These are phyloP conservation scores for Myanophis thanlyinensis DNA, from an alignment of 2,113 vertebrate genomes.

Conservation along the genomic window DNA sequence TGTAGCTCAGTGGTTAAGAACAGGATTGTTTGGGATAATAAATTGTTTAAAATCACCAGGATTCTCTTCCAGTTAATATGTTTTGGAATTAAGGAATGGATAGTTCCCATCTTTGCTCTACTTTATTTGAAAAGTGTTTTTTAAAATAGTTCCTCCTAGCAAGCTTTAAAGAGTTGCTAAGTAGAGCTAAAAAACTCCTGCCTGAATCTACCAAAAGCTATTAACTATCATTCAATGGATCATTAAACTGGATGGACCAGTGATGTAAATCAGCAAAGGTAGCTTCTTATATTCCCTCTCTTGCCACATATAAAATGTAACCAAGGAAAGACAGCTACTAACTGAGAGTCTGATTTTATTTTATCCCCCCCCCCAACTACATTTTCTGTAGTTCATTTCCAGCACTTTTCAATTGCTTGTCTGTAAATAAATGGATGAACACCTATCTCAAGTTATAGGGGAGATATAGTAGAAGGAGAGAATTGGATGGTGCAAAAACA, in stretches of 20 bases:
- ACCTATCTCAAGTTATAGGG: neutral
- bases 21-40: neutral
- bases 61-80: neutral
- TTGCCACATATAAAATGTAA: neutral
- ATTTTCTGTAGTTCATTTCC: neutral
- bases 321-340: neutral
- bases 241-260: neutral
- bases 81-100: accelerated
- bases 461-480: neutral
- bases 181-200: neutral
- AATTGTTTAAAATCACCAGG: neutral
- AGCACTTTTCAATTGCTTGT: neutral
- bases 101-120: neutral
- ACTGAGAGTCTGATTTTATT: neutral
- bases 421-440: neutral
- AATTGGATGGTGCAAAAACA: neutral
- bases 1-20: neutral
- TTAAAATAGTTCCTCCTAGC: neutral
- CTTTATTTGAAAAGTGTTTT: neutral
- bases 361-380: neutral
- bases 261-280: neutral
- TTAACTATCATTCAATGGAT: neutral
- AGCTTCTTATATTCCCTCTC: neutral
- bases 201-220: neutral
- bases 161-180: neutral